Evolutionary conservation across 2,113 vertebrate genomes (phyloP), one percentile per base, ranked within the genome.

Genomic region (Martes martes): DNA sequence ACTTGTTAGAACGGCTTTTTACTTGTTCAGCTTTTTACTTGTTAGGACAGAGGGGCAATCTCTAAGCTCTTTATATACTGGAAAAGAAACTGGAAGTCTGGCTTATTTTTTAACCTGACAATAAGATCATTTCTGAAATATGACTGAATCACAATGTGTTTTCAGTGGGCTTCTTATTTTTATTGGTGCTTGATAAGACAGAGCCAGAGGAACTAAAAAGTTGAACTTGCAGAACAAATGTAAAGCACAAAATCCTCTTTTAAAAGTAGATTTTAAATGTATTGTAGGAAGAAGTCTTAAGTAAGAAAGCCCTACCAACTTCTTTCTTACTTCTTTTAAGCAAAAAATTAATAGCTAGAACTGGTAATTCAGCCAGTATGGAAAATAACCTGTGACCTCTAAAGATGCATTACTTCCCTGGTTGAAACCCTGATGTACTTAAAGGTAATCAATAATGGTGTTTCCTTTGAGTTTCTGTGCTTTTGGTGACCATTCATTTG

Each of bases 201-300:
- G 97, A 97, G 95, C 88, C 83, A 97, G 93, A 89, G 96, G 0
- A 0, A 80, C 97, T 96, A 42, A 98, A 98, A 97, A 95, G 95
- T 98, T 96, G 94, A 67, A 98, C 93, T 86, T 96, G 74, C 80
- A 4, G n/a, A 69, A 57, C 23, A 92, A 78, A n/a, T 87, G n/a
- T 31, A 85, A 92, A 83, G n/a, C 16, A 42, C 8, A 73, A 24
- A 73, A 83, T 18, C 18, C 8, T 61, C 8, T 69, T 82, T 82
- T 50, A 59, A 87, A 92, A 42, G 65, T 84, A 78, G n/a, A 23
- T 57, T 69, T 84, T 78, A 69, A 31, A 52, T 78, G n/a, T 45
- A 28, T 79, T 71, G 21, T 89, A 71, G 26, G 31, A 94, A 65
- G 21, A 83, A 36, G 5, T 59, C 6, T 11, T 16, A 63, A 83